Evolutionary conservation across 2,888 invertebrate genomes (phyloP).

Genomic region (Xylota segnis): DNA sequence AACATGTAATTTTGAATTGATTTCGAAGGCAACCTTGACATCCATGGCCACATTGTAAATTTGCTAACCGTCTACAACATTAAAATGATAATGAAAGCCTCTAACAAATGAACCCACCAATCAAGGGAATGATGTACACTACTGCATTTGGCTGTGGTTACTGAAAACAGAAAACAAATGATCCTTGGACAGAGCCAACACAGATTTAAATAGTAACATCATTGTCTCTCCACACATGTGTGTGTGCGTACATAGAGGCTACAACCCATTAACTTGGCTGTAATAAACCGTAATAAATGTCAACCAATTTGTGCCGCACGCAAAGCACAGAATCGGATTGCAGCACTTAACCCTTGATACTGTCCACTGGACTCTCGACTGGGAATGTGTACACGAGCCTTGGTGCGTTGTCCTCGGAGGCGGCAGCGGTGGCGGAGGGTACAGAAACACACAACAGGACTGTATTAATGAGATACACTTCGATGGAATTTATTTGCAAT

Average conservation of each 20-base stretch:
- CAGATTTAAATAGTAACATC: constrained; percentile 43
- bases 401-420: constrained; percentile 4
- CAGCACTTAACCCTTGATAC: constrained; percentile 44
- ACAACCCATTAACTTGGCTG: constrained; percentile 64
- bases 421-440: no score
- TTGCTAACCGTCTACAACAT: constrained; percentile 16
- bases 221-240: constrained; percentile 28
- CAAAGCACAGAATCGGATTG: constrained; percentile 56
- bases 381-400: constrained; percentile 1
- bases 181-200: constrained; percentile 32
- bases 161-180: constrained; percentile 26
- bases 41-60: neutral
- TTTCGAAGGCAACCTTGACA: neutral
- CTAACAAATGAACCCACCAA: constrained; percentile 52
- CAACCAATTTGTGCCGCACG: constrained; percentile 69
- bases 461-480: constrained; percentile 74
- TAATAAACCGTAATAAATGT: constrained; percentile 76
- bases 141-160: constrained; percentile 55
- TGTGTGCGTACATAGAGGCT: neutral
- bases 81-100: neutral
- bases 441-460: constrained; percentile 18
- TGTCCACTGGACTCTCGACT: neutral
- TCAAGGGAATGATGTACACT: constrained; percentile 38
- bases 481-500: constrained; percentile 73
- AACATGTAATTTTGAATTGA: neutral